Percentiles rank a stretch among this genome's conserved stretches.
phyloP scores from a whole-genome alignment of 1,140 invertebrate species.

The Ericerus pela region DNA sequence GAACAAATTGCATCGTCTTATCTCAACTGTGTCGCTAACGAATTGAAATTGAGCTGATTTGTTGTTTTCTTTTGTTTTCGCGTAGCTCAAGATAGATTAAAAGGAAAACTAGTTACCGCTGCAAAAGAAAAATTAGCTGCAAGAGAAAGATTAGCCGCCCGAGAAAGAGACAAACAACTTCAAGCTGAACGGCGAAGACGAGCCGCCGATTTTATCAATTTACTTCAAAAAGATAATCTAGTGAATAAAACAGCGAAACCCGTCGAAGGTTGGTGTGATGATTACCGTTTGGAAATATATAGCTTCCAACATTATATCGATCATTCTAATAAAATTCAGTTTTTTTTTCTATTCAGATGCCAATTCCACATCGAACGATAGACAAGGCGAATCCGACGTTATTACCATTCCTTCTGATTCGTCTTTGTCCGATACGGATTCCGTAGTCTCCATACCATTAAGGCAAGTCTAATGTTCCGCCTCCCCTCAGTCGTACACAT shows the following conservation, averaged over 20 bases:
- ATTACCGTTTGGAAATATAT: no score
- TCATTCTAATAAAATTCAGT: no score
- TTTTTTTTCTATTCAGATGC: background rate
- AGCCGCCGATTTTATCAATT: constrained; percentile 15
- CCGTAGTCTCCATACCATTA: background rate
- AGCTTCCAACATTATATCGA: no score
- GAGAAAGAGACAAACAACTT: constrained; percentile 18
- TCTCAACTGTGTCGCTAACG: background rate
- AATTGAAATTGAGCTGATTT: background rate
- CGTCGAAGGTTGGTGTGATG: no score
- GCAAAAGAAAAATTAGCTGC: constrained; percentile 19
- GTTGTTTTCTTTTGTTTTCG: background rate
- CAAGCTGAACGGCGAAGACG: constrained; percentile 17
- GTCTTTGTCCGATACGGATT: background rate
- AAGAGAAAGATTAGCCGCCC: constrained; percentile 14
- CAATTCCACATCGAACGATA: background rate
- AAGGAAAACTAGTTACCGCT: constrained; percentile 16
- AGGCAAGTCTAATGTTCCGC: background rate
- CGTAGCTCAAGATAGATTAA: constrained; percentile 16
- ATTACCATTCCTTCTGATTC: background rate
- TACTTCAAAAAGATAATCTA: constrained; percentile 9
- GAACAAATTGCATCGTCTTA: background rate
- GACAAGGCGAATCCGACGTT: background rate
- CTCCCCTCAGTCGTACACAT: no score
- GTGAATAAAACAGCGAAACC: background rate